Conservation (phyloP, 2,888 invertebrate species). For the Cheilosia urbana region DNA sequence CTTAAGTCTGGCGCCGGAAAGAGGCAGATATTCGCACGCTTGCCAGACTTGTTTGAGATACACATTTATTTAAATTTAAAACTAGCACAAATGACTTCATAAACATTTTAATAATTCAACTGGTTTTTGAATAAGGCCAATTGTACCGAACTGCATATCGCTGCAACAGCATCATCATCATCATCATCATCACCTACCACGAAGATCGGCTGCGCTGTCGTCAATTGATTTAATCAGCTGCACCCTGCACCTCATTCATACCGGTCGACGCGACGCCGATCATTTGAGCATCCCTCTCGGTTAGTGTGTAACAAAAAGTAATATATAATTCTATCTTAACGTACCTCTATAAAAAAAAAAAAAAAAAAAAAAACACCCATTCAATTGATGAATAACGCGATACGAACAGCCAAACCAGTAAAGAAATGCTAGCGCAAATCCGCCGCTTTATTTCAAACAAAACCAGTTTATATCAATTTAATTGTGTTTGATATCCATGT, state of each 20-base stretch:
- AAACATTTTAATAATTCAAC: constrained; percentile 48
- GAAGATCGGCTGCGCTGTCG: constrained; percentile 46
- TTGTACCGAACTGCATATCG: constrained; percentile 53
- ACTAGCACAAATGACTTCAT: constrained; percentile 72
- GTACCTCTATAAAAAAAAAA: constrained; percentile 33
- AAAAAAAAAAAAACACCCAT: constrained; percentile 57
- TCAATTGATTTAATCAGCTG: constrained; percentile 62
- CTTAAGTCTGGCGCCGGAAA: constrained; percentile 73
- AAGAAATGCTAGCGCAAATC: constrained; percentile 75
- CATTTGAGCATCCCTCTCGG: constrained; percentile 60
- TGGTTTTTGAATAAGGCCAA: constrained; percentile 70
- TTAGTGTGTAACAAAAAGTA: neutral
- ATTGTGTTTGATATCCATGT: constrained; percentile 49
- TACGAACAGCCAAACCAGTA: constrained; percentile 74
- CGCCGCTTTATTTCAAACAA: constrained; percentile 73
- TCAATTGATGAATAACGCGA: constrained; percentile 74
- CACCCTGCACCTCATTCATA: constrained; percentile 69
- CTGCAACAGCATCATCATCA: neutral
- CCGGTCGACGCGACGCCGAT: constrained; percentile 53
- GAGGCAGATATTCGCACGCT: constrained; percentile 54
- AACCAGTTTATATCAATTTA: constrained; percentile 76
- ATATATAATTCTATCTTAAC: constrained; percentile 57
- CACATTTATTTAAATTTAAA: constrained; percentile 68
- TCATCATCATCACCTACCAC: constrained; percentile 48
- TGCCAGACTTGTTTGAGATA: constrained; percentile 58